Percentiles rank a stretch among this genome's conserved stretches.
Conservation (phyloP, 2,797 vertebrate species). For the Lepus oiostolus region DNA sequence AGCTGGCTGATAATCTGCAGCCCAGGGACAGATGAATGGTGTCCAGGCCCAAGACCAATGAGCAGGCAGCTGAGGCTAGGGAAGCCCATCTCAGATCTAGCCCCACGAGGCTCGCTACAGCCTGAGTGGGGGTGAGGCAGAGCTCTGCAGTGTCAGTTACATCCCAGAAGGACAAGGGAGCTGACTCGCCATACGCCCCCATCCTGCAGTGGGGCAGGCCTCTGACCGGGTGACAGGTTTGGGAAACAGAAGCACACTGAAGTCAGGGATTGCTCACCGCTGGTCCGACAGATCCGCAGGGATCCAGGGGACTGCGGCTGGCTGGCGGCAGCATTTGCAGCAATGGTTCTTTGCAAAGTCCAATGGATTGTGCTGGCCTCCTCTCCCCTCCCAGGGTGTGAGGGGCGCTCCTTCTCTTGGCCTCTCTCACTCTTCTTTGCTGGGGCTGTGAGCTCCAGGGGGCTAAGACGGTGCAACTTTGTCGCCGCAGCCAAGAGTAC, state of each 20-base stretch:
- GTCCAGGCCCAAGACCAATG: not conserved
- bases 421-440: not conserved
- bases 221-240: not conserved
- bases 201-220: not conserved
- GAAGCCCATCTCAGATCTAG: constrained; percentile 17
- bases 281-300: not conserved
- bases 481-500: not conserved
- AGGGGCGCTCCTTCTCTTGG: too few species aligned
- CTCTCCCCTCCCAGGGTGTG: not conserved
- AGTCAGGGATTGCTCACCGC: not conserved
- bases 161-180: not conserved
- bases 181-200: not conserved
- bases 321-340: not conserved
- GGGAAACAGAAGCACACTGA: constrained; percentile 3
- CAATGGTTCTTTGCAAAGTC: not conserved
- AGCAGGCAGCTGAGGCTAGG: not conserved
- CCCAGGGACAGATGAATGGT: not conserved
- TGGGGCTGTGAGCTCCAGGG: not conserved
- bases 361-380: not conserved
- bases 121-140: not conserved
- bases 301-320: not conserved
- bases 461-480: not conserved
- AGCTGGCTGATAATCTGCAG: not conserved
- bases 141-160: not conserved
- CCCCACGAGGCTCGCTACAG: not conserved